These are phyloP conservation scores for Parthenolecanium corni DNA, from an alignment of 2,888 invertebrate genomes.

Conservation along the genomic window DNA sequence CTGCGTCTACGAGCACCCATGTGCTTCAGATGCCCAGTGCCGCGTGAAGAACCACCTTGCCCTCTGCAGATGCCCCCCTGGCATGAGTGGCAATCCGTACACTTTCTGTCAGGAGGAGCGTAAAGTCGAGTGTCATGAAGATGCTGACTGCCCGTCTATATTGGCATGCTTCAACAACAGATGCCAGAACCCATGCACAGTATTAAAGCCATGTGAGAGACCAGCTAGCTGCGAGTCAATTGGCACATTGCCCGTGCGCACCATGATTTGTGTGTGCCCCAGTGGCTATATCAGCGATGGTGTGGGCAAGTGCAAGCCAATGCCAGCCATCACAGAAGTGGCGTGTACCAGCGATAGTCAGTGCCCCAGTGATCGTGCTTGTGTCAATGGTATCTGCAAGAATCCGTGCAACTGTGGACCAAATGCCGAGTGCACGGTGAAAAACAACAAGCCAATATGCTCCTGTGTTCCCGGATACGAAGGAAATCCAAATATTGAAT, in stretches of 20 bases:
- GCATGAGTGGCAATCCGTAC: slow-evolving; percentile 68
- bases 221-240: slow-evolving; percentile 73
- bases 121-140: slow-evolving; percentile 63
- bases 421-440: slow-evolving; percentile 71
- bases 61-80: slow-evolving; percentile 70
- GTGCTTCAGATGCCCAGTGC: slow-evolving; percentile 67
- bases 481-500: slow-evolving; percentile 73
- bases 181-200: slow-evolving; percentile 71
- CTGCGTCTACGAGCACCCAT: slow-evolving; percentile 63
- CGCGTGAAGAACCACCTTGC: slow-evolving; percentile 68
- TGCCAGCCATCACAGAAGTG: slow-evolving; percentile 49
- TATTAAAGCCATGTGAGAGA: slow-evolving; percentile 63
- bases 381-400: slow-evolving; percentile 65
- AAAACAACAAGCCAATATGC: slow-evolving; percentile 76
- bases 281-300: slow-evolving; percentile 78
- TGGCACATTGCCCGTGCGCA: slow-evolving; percentile 68
- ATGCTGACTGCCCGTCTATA: slow-evolving; percentile 67
- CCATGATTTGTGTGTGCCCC: slow-evolving; percentile 81
- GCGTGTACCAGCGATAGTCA: slow-evolving; percentile 65
- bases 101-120: slow-evolving; percentile 62
- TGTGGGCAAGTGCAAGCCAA: slow-evolving; percentile 64
- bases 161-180: slow-evolving; percentile 68
- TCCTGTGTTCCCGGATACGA: slow-evolving; percentile 71
- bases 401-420: slow-evolving; percentile 78
- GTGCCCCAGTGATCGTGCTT: slow-evolving; percentile 65